These are phyloP conservation scores for Neoniphon sammara DNA, from an alignment of 2,797 vertebrate genomes.

Conservation along the genomic window DNA sequence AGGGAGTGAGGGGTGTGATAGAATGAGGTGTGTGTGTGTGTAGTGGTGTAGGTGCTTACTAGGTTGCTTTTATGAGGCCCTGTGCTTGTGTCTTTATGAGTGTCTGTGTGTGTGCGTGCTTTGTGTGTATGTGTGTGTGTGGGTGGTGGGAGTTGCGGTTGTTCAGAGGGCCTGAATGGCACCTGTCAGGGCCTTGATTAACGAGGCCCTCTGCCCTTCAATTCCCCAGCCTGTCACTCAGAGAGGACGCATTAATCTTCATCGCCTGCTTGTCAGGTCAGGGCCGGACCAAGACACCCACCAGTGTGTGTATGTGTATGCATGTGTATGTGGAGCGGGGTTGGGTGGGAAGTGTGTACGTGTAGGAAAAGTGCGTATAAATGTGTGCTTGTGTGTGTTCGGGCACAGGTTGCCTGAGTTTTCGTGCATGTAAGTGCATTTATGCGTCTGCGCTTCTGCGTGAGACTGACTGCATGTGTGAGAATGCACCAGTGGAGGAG, in stretches of 20 bases:
- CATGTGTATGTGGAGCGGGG: conserved; percentile 45
- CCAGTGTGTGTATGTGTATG: conserved; percentile 55
- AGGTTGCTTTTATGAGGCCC: conserved; percentile 37
- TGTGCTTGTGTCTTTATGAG: conserved; percentile 45
- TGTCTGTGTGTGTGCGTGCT: conserved; percentile 36
- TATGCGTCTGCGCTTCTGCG: conserved; percentile 51
- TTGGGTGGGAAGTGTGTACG: not conserved
- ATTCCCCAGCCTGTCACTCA: conserved; percentile 97
- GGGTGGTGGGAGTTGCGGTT: conserved; percentile 79
- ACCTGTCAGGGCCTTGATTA: conserved; percentile 99
- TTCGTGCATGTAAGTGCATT: conserved; percentile 38
- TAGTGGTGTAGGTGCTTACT: not conserved
- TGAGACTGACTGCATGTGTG: conserved; percentile 45
- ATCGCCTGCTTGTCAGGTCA: conserved; percentile 92
- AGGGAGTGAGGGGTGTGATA: conserved; percentile 47
- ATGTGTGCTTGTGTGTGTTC: conserved; percentile 50
- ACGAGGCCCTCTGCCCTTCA: conserved; percentile 96
- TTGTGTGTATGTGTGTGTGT: conserved; percentile 40
- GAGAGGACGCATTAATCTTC: conserved; percentile 99
- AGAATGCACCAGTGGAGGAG: conserved; percentile 1
- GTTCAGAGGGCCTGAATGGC: conserved; percentile 93
- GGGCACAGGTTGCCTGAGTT: conserved; percentile 36
- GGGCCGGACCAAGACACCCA: conserved; percentile 77
- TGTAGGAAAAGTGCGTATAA: conserved; percentile 4
- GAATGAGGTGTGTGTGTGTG: conserved; percentile 22